A percentile compares a stretch with the other conserved stretches of the same genome.
Evolutionary conservation across 2,113 vertebrate species (phyloP).

Genomic region (Gorsachius goisagi): DNA sequence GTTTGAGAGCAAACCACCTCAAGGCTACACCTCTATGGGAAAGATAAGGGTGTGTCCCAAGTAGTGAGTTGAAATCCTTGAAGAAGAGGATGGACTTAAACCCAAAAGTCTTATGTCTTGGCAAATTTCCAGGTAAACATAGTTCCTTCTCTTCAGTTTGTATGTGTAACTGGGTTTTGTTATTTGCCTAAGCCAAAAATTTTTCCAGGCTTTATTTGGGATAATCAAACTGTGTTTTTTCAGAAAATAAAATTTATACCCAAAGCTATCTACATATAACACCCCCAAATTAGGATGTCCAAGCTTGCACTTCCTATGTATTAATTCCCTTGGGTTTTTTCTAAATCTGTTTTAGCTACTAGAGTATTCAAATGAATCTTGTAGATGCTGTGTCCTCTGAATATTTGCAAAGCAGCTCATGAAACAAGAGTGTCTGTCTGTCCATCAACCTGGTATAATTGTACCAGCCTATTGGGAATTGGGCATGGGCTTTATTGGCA

Average conservation of each 20-base stretch:
- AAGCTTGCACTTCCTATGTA: not conserved
- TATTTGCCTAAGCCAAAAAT: not conserved
- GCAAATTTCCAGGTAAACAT: not conserved
- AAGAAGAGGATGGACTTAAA: not conserved
- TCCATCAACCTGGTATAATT: not conserved
- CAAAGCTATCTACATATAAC: not conserved
- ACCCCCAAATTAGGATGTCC: not conserved
- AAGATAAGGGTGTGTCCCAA: not conserved
- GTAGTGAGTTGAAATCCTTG: not conserved
- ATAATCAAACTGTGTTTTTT: not conserved
- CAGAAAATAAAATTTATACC: not conserved
- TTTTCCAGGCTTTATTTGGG: not conserved
- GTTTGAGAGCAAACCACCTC: not conserved
- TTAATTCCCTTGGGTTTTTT: not conserved
- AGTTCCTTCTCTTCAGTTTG: not conserved
- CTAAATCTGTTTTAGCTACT: not conserved
- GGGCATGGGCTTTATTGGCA: not conserved
- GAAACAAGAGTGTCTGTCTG: not conserved
- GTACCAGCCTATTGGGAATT: not conserved
- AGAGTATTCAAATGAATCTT: not conserved
- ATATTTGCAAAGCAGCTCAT: not conserved
- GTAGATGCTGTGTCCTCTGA: not conserved
- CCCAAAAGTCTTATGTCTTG: not conserved
- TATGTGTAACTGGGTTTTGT: not conserved
- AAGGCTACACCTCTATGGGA: not conserved